phyloP scores from a whole-genome alignment of 2,888 invertebrate genomes.

The Tipula lateralis region DNA sequence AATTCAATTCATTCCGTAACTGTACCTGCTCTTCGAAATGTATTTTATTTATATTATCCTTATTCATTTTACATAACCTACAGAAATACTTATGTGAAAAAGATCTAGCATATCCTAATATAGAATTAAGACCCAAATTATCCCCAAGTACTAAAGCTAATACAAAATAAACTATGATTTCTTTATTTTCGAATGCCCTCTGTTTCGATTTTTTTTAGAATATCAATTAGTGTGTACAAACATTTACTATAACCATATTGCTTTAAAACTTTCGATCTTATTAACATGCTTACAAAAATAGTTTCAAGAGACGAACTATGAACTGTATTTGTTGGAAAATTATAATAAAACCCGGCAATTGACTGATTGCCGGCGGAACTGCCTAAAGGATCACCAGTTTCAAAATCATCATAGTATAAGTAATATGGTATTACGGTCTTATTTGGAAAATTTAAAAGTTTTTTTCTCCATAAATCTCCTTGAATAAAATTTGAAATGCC shows the following conservation, averaged over 20 bases:
- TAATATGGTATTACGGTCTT: neutral
- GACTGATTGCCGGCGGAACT: constrained; percentile 14
- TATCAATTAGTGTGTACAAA: neutral
- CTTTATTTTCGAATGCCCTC: neutral
- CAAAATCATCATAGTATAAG: too few relatives aligned
- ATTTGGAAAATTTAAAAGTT: neutral
- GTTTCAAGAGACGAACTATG: neutral
- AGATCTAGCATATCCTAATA: neutral
- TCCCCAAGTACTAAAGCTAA: constrained; percentile 15
- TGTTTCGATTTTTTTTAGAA: neutral
- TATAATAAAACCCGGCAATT: neutral
- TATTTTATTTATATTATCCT: neutral
- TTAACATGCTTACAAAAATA: neutral
- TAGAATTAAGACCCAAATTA: neutral
- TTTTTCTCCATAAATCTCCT: neutral
- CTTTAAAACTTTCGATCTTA: neutral
- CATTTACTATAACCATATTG: neutral
- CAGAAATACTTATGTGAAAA: constrained; percentile 13
- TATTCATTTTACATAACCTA: neutral
- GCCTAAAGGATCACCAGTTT: neutral
- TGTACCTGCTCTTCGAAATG: neutral
- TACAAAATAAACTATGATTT: neutral
- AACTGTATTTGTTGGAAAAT: neutral
- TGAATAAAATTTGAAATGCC: neutral
- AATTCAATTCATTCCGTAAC: neutral